Conservation (phyloP, 2,797 vertebrate genomes). For the Lepidocolaptes lacrymiger region DNA sequence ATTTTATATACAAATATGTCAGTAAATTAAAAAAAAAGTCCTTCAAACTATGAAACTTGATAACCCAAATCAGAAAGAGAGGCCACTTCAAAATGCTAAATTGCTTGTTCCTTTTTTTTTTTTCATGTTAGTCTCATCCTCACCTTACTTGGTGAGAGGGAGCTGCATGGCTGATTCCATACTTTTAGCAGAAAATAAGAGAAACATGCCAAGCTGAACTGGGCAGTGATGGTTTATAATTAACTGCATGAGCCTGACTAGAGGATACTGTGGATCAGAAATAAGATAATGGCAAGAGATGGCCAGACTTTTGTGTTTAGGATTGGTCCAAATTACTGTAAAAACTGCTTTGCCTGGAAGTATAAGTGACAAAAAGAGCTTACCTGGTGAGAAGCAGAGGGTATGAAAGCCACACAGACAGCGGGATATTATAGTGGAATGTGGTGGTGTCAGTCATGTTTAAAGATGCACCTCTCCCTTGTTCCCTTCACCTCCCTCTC, state of each 20-base stretch:
- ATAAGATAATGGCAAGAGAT: neutral
- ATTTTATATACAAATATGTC: neutral
- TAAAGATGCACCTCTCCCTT: neutral
- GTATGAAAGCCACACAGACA: neutral
- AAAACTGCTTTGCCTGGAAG: neutral
- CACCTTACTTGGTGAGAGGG: neutral
- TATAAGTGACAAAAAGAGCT: neutral
- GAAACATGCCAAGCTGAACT: neutral
- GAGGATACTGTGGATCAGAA: neutral
- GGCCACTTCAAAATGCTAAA: neutral
- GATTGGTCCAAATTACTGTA: neutral
- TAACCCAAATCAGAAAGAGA: neutral
- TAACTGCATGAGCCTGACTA: neutral
- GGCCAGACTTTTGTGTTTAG: neutral
- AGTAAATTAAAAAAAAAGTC: neutral
- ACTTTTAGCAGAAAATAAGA: neutral
- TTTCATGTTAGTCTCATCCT: neutral
- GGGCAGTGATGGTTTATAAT: neutral
- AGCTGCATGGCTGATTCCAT: neutral
- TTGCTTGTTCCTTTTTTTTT: neutral
- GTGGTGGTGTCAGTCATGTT: neutral
- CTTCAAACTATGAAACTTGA: neutral
- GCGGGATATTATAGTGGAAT: neutral
- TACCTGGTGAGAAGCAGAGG: neutral
- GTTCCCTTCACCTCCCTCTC: neutral